A percentile compares a stretch with the other conserved stretches of the same genome.
Evolutionary conservation across 2,113 vertebrate genomes (phyloP).

Genomic region (Choloepus hoffmanni): DNA sequence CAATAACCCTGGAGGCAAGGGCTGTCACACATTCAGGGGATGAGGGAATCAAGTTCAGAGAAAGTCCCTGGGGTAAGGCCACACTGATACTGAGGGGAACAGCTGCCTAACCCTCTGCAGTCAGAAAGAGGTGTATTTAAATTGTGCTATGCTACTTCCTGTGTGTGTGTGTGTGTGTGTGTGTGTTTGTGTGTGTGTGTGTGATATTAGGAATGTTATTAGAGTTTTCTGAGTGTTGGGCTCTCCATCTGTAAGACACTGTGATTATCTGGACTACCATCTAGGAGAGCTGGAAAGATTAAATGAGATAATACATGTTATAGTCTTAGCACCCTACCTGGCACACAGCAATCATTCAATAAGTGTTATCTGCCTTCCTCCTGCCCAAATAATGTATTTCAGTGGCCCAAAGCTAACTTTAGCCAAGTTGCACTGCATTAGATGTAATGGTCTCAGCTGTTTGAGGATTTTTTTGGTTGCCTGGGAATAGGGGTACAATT

Average conservation of each 20-base stretch:
- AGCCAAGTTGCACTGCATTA: background rate
- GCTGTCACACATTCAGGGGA: background rate
- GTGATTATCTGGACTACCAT: background rate
- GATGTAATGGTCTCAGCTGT: conserved; percentile 34
- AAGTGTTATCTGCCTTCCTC: conserved; percentile 19
- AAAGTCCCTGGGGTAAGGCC: background rate
- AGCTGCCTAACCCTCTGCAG: background rate
- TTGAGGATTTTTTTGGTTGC: background rate
- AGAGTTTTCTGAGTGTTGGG: background rate
- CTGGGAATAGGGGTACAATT: conserved; percentile 57
- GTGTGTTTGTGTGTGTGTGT: background rate
- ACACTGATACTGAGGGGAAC: background rate
- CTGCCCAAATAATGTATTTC: background rate
- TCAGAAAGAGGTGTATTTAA: background rate
- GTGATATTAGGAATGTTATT: background rate
- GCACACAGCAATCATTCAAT: background rate
- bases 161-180: background rate
- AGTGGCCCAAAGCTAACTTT: conserved; percentile 22
- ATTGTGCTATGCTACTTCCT: background rate
- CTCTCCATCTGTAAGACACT: background rate
- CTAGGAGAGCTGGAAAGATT: background rate
- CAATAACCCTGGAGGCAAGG: background rate
- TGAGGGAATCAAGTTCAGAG: too few species aligned
- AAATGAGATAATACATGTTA: background rate
- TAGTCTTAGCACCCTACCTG: background rate